A percentile compares a stretch with the other conserved stretches of the same genome.
These are phyloP conservation scores for Prunella strophiata DNA, from an alignment of 2,797 vertebrate genomes.

Conservation along the genomic window DNA sequence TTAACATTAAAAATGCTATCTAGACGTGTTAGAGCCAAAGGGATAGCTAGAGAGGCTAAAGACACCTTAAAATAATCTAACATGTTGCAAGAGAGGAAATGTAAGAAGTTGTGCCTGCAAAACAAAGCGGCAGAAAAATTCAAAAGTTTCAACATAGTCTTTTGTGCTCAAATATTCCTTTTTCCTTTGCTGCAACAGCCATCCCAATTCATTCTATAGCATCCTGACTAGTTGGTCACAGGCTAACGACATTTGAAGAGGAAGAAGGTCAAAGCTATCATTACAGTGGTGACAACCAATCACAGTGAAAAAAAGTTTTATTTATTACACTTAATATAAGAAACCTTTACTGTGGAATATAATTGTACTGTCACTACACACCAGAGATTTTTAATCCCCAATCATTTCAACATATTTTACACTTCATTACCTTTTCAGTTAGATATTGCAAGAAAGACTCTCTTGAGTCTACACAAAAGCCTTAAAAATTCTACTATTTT, in stretches of 20 bases:
- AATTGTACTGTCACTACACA: slow-evolving; percentile 84
- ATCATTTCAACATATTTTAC: slow-evolving; percentile 85
- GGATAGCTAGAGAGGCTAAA: background rate
- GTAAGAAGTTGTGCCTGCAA: background rate
- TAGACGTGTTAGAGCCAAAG: background rate
- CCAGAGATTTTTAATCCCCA: slow-evolving; percentile 86
- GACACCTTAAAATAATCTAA: background rate
- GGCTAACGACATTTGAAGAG: slow-evolving; percentile 73
- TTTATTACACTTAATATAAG: slow-evolving; percentile 82
- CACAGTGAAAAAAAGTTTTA: slow-evolving; percentile 78
- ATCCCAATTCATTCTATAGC: slow-evolving; percentile 34
- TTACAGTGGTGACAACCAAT: slow-evolving; percentile 79
- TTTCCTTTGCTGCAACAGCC: background rate
- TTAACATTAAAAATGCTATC: background rate
- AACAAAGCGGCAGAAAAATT: background rate
- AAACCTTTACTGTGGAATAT: slow-evolving; percentile 81
- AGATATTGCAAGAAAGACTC: slow-evolving; percentile 77
- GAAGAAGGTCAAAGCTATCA: slow-evolving; percentile 81
- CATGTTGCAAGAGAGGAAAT: background rate
- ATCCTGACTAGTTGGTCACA: slow-evolving; percentile 72
- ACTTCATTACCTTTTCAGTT: slow-evolving; percentile 85
- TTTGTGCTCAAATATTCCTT: background rate
- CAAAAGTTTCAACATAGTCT: background rate
- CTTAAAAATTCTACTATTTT: slow-evolving; percentile 76
- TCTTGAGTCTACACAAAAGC: slow-evolving; percentile 78